Base-by-base conservation (phyloP, 2,113 vertebrate genomes). In the Rhinichthys klamathensis region DNA sequence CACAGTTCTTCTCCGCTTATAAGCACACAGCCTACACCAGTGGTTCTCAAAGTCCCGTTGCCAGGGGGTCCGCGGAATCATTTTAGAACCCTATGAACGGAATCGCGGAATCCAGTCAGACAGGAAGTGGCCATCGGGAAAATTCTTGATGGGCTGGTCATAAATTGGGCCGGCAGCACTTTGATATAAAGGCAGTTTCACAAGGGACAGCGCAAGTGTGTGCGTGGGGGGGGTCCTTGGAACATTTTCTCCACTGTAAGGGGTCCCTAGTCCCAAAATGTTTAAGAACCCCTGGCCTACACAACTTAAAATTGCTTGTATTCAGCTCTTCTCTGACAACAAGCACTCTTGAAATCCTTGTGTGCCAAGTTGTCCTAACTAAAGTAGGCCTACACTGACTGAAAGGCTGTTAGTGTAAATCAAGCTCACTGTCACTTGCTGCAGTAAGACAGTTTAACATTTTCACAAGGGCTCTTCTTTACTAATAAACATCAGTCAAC, bases 271-370 rank as follows among this genome's bases (percentile, higher is more conserved):
- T 30, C 30, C 30, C 30, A 30, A 30, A 30, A 30, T n/a, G n/a
- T n/a, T n/a, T n/a, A n/a, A n/a, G 30, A 32, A 32, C 30, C 32
- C 32, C 3, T 4, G 4, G 32, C 86, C 86, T 32, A 89, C 86
- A 82, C 86, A 78, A 77, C 80, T 87, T 78, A 18, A 83, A 15
- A 86, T 35, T 38, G 16, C 70, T 63, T 65, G 74, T 41, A 54
- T 82, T 86, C 76, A 84, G 63, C 81, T 84, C 44, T 61, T 76
- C 70, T 86, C 51, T 56, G 30, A 67, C 44, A 80, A 41, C n/a
- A n/a, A n/a, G 79, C n/a, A 61, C 78, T 72, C 79, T 77, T 41
- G 49, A 73, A 73, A 81, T 54, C 65, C 49, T 58, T 61, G 77
- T 27, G 30, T 15, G 76, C 70, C 46, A 32, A 69, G 27, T 13